phyloP scores from a whole-genome alignment of 2,888 invertebrate genomes.

The Agrochola circellaris region DNA sequence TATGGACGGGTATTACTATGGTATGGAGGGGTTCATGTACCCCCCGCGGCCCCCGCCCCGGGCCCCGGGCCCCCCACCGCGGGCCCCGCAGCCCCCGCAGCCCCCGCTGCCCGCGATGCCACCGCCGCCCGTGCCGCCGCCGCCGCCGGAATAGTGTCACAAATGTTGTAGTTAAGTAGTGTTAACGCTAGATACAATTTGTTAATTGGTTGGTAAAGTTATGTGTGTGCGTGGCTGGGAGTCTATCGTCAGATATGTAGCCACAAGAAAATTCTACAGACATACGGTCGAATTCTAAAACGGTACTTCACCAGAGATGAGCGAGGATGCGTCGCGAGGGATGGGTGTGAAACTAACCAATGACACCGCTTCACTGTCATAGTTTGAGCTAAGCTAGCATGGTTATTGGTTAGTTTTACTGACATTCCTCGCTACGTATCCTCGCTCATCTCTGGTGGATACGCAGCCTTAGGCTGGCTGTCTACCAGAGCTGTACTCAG shows the following conservation, averaged over 20 bases:
- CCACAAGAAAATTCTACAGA: neutral
- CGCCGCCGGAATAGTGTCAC: conserved; percentile 87
- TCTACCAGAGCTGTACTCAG: neutral
- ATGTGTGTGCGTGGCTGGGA: conserved; percentile 11
- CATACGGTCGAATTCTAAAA: neutral
- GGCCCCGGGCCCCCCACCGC: conserved; percentile 75
- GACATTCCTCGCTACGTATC: no score
- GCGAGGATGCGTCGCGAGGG: no score
- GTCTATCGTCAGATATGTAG: conserved; percentile 37
- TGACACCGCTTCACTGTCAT: no score
- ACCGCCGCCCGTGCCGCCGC: conserved; percentile 91
- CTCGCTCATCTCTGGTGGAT: no score
- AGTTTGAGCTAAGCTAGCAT: no score
- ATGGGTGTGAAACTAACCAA: no score
- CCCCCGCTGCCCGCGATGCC: conserved; percentile 76
- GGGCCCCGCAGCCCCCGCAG: conserved; percentile 86
- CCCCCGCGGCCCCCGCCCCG: conserved; percentile 68
- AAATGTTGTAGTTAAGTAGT: conserved; percentile 45
- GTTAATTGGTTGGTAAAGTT: conserved; percentile 36
- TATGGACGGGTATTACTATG: conserved; percentile 84
- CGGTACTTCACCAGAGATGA: neutral
- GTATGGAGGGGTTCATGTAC: conserved; percentile 80
- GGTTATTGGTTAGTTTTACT: no score
- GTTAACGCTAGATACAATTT: conserved; percentile 47
- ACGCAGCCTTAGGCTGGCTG: neutral